Conservation (phyloP, 2,113 vertebrate genomes). For the Sphyrna mokarran region DNA sequence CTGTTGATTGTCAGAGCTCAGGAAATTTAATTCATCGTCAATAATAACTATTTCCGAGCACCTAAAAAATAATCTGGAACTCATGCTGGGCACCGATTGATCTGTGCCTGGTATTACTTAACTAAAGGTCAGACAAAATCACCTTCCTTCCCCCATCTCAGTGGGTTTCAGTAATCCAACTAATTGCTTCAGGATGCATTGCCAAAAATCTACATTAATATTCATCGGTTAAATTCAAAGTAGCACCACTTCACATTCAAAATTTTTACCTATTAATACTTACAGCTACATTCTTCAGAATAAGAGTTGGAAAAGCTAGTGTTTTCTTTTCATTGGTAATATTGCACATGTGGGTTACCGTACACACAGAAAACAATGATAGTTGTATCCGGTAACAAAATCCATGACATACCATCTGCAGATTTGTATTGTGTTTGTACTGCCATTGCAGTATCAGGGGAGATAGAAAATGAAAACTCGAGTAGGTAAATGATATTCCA, state of each 20-base stretch:
- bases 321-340: neutral
- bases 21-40: neutral
- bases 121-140: conserved; percentile 25
- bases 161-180: conserved; percentile 1
- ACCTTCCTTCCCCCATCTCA: conserved; percentile 15
- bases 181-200: conserved; percentile 27
- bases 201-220: neutral
- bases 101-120: conserved; percentile 25
- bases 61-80: conserved; percentile 6
- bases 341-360: neutral
- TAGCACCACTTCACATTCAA: neutral
- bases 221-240: neutral
- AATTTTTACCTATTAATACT: neutral
- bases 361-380: neutral
- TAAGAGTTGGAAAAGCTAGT: neutral
- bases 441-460: neutral
- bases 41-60: neutral
- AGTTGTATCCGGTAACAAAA: neutral
- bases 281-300: neutral
- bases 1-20: neutral
- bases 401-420: neutral
- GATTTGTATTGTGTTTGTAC: neutral
- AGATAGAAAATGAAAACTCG: neutral
- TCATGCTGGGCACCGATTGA: conserved; percentile 1
- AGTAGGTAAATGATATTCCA: neutral